Percentiles rank a stretch among this genome's conserved stretches.
Evolutionary conservation across 1,140 invertebrate species (phyloP).

Genomic region (Psilanteris sp.): DNA sequence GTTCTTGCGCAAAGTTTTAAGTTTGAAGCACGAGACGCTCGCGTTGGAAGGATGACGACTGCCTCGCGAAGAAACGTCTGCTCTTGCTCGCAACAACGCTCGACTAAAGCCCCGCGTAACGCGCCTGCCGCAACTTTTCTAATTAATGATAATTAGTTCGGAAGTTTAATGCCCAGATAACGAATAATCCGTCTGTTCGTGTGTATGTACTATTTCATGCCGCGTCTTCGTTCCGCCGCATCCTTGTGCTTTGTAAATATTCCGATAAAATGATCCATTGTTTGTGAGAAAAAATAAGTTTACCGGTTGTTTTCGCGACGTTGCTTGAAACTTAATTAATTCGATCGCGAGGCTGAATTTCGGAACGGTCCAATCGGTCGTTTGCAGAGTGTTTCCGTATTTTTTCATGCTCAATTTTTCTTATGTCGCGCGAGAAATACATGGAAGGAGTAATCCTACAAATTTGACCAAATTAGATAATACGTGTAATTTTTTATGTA

Average conservation of each 20-base stretch:
- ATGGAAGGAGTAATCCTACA: too few species aligned
- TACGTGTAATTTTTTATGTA: too few species aligned
- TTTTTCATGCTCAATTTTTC: too few species aligned
- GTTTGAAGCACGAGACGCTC: conserved; percentile 22
- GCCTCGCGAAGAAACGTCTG: conserved; percentile 27
- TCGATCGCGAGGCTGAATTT: too few species aligned
- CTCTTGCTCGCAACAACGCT: conserved; percentile 19
- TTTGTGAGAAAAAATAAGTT: conserved; percentile 25
- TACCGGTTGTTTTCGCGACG: conserved; percentile 13
- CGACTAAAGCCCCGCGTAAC: conserved; percentile 42
- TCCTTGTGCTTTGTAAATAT: conserved; percentile 51
- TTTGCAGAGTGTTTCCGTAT: too few species aligned
- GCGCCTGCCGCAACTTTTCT: conserved; percentile 72
- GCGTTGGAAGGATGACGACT: conserved; percentile 31
- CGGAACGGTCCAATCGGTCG: too few species aligned
- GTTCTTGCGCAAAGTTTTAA: conserved; percentile 68
- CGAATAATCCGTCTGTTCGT: conserved; percentile 67
- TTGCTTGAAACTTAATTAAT: conserved; percentile 25
- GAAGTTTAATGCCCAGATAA: conserved; percentile 75
- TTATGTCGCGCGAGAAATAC: too few species aligned
- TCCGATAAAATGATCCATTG: conserved; percentile 40
- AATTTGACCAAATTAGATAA: too few species aligned
- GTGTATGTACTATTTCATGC: conserved; percentile 62
- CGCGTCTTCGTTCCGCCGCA: conserved; percentile 1
- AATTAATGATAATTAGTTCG: conserved; percentile 78